These are phyloP conservation scores for Rhegmatorhina hoffmannsi DNA, from an alignment of 2,113 vertebrate species.

Conservation along the genomic window DNA sequence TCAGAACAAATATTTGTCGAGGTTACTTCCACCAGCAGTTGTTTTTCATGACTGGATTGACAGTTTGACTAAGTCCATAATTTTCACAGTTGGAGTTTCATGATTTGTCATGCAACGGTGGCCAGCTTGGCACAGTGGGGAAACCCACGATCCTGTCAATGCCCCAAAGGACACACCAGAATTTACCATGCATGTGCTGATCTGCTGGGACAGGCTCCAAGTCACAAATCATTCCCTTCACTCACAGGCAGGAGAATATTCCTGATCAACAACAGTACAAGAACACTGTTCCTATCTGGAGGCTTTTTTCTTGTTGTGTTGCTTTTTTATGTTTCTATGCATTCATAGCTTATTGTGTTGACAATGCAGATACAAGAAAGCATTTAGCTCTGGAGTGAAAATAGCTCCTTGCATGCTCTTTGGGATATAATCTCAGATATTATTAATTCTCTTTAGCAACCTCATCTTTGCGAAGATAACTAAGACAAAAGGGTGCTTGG, in stretches of 20 bases:
- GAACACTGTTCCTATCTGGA: rapidly evolving
- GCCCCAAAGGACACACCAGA: slow-evolving; percentile 37
- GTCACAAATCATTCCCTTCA: neutral
- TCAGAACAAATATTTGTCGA: slow-evolving; percentile 66
- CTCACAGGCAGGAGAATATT: slow-evolving; percentile 11
- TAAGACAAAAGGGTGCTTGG: neutral
- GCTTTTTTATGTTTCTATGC: neutral
- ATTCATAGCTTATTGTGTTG: neutral
- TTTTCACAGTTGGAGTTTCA: slow-evolving; percentile 76
- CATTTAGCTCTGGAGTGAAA: neutral
- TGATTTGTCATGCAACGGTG: slow-evolving; percentile 71
- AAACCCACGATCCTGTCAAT: slow-evolving; percentile 45
- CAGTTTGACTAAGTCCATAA: slow-evolving; percentile 69
- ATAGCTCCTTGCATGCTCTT: neutral
- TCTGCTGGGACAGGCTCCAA: slow-evolving; percentile 38
- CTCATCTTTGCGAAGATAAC: neutral
- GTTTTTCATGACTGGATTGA: slow-evolving; percentile 73
- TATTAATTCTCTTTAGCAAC: neutral
- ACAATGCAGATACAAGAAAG: neutral
- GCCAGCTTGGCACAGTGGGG: slow-evolving; percentile 58
- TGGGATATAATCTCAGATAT: neutral
- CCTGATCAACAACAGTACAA: neutral
- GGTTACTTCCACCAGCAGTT: slow-evolving; percentile 66
- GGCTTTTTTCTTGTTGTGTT: neutral
- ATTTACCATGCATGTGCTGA: slow-evolving; percentile 61